Evolutionary conservation across 2,113 vertebrate genomes (phyloP), one percentile per base, ranked within the genome.

Genomic region (Procavia capensis): DNA sequence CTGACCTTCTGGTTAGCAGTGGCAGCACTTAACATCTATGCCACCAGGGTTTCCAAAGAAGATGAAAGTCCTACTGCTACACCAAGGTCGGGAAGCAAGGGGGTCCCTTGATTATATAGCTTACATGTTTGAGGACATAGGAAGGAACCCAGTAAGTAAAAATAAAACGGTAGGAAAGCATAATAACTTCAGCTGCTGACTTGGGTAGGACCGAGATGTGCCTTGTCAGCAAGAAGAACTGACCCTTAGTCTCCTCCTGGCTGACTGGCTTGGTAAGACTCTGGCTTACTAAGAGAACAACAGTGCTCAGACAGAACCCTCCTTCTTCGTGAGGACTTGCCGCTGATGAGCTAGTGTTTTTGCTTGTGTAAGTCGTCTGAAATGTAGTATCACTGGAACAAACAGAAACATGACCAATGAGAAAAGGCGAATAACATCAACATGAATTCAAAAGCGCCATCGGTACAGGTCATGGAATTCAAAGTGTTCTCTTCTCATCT

Each of bases 191-290:
- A 22, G 22, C 41, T 80, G 4, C 19, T 19, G 61, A 3, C 11
- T 5, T 24, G n/a, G 5, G 6, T 63, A 17, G 19, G 10, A 5
- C 5, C 36, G 43, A 50, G 24, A 36, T 29, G 3, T 29, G 14
- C 1, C 1, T 31, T 6, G n/a, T 64, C 9, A 70, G 9, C 8
- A 16, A 4, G 10, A 25, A 79, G 1, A n/a, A 2, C 14, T 29
- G 9, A n/a, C 6, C 4, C 31, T 17, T 5, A 36, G 4, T 24
- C 8, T 0, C 39, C 16, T 64, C 6, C 0, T 50, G 39, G 27
- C 29, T 45, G 5, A 82, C 10, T 68, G 43, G 31, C 17, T 68
- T 57, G 10, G 11, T 64, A 36, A 39, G 41, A 78, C 19, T 74
- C 0, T 3, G 63, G 16, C 47, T 59, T 75, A 9, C 2, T 41